Evolutionary conservation across 2,113 vertebrate genomes (phyloP).

Genomic region (Corythaixoides concolor): DNA sequence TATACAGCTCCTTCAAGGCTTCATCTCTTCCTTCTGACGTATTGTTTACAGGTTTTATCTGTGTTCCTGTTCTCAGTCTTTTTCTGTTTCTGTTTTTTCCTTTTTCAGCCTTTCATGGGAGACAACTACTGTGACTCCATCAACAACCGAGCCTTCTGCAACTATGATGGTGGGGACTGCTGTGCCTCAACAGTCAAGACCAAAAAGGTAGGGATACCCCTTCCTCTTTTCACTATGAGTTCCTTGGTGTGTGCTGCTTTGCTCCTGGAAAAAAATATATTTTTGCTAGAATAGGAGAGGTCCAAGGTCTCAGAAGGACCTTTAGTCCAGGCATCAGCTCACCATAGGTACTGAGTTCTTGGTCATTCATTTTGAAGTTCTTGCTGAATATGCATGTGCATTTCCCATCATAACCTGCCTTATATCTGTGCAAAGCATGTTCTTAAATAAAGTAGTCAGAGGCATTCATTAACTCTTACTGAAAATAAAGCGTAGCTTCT

Average conservation of each 20-base stretch:
- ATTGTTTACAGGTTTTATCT: not conserved
- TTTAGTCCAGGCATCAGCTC: not conserved
- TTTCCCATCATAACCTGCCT: not conserved
- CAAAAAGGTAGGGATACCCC: constrained; percentile 85
- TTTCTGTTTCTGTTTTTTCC: not conserved
- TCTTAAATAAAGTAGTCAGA: not conserved
- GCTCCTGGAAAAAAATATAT: not conserved
- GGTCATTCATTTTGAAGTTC: not conserved
- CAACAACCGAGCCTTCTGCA: constrained; percentile 98
- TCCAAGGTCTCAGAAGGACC: not conserved
- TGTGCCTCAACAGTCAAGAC: constrained; percentile 96
- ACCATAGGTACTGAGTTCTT: not conserved
- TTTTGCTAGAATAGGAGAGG: not conserved
- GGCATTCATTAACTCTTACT: not conserved
- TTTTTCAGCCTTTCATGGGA: constrained; percentile 89
- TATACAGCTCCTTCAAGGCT: not conserved
- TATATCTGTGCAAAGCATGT: not conserved
- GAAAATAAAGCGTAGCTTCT: not conserved
- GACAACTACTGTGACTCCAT: constrained; percentile 97
- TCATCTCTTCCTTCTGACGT: not conserved
- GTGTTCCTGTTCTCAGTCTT: not conserved
- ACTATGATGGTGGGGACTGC: constrained; percentile 97
- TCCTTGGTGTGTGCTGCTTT: not conserved
- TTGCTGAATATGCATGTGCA: not conserved
- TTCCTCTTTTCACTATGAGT: not conserved